phyloP scores from a whole-genome alignment of 2,113 vertebrate species.

The Marmota flaviventris region DNA sequence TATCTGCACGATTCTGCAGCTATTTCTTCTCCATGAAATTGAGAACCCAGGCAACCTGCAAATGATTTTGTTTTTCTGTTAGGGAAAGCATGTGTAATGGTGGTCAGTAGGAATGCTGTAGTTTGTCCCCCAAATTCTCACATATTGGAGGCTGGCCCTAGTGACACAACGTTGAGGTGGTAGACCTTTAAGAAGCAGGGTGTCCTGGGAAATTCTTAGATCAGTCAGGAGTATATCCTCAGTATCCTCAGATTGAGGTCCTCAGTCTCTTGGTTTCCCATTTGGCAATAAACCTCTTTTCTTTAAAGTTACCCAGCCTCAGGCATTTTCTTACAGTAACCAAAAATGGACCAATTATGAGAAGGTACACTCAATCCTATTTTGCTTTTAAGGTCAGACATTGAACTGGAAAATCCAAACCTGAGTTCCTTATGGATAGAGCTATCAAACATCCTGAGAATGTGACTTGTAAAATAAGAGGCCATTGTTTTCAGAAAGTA shows the following conservation, averaged over 20 bases:
- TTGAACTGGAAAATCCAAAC: background rate
- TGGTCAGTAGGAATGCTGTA: background rate
- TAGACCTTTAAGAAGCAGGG: background rate
- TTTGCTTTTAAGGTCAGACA: background rate
- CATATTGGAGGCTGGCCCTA: background rate
- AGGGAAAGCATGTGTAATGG: background rate
- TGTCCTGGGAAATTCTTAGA: background rate
- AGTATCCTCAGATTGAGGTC: fast-evolving
- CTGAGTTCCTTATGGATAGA: background rate
- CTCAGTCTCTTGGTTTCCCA: background rate
- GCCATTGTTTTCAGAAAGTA: background rate
- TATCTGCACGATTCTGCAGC: background rate
- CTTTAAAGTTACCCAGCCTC: background rate
- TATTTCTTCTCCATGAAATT: background rate
- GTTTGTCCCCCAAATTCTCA: background rate
- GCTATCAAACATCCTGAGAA: background rate
- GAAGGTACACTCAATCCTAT: background rate
- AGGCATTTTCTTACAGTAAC: background rate
- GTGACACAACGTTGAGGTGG: background rate
- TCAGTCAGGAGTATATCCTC: background rate
- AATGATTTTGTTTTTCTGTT: background rate
- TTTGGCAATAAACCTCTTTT: background rate
- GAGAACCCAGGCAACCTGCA: background rate
- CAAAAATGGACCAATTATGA: background rate
- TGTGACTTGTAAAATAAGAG: background rate